Evolutionary conservation across 1,140 invertebrate species (phyloP), one percentile per base, ranked within the genome.

Genomic region (Acarapis woodi): DNA sequence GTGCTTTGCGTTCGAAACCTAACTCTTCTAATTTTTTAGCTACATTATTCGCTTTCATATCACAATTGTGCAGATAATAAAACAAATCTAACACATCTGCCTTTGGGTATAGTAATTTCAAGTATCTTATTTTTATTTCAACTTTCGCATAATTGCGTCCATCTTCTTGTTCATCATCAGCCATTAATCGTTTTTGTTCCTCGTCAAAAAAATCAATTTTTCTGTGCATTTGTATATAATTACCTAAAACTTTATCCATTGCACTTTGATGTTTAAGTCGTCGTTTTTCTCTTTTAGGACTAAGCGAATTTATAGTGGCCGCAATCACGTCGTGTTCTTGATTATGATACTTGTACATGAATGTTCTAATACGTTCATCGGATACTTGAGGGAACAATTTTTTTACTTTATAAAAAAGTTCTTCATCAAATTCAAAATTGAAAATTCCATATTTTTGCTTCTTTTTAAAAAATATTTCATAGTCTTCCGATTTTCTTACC

Each of bases 71-170:
- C 22, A 85, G 54, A 37, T 78, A 62, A 51, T 83, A 77, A 32
- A 82, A 58, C 6, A 85, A 66, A 20, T 80, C 53, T n/a, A 73
- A 76, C 53, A 82, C 77, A 44, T 85, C 77, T 1, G 71, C 74
- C 56, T 77, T 73, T n/a, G 76, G 75, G 55, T 80, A 83, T 46
- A 82, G 65, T 49, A 72, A 76, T 56, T 83, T 83, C 59, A 85
- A 62, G 54, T 82, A 83, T 60, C 76, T 78, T 51, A 82, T 62
- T 64, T 83, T 82, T n/a, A n/a, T n/a, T n/a, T n/a, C n/a, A n/a
- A n/a, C n/a, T n/a, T n/a, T n/a, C n/a, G n/a, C n/a, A n/a, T n/a
- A n/a, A n/a, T n/a, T n/a, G n/a, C n/a, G n/a, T n/a, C n/a, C n/a
- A n/a, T n/a, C n/a, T n/a, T n/a, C n/a, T n/a, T n/a, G n/a, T n/a